A percentile compares a stretch with the other conserved stretches of the same genome.
phyloP scores from a whole-genome alignment of 1,140 invertebrate species.

The Sycophila sp. region DNA sequence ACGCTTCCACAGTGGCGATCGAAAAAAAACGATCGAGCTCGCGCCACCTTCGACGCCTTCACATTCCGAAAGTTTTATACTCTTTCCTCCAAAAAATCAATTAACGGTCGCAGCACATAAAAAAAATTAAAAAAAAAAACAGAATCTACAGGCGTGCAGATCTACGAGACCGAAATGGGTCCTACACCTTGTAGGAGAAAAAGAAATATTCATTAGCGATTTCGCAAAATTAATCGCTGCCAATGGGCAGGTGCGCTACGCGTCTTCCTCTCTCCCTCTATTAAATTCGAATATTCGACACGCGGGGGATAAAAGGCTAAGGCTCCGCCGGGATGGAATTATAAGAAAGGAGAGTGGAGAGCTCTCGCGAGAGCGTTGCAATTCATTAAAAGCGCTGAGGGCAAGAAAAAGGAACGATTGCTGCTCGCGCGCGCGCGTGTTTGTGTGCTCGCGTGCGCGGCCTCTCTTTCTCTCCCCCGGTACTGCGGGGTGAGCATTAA shows the following conservation, averaged over 20 bases:
- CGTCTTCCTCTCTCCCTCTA: neutral
- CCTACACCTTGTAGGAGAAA: no score
- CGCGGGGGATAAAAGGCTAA: conserved; percentile 15
- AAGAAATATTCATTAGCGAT: conserved; percentile 16
- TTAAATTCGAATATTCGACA: conserved; percentile 38
- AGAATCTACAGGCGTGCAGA: no score
- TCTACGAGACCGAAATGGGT: no score
- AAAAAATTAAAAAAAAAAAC: neutral
- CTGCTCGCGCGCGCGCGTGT: neutral
- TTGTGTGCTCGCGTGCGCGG: neutral
- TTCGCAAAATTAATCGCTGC: conserved; percentile 13
- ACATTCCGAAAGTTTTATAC: neutral
- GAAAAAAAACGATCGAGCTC: neutral
- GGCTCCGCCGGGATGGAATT: neutral
- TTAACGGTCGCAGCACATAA: neutral
- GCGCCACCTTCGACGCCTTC: no score
- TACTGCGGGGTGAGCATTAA: conserved; percentile 41
- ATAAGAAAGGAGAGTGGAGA: conserved; percentile 8
- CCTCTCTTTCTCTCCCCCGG: neutral
- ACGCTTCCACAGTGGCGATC: neutral
- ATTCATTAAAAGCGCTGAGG: conserved; percentile 45
- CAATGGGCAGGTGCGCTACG: neutral
- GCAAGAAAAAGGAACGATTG: conserved; percentile 33
- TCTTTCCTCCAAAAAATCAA: neutral
- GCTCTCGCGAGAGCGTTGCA: conserved; percentile 4